Base-by-base conservation (phyloP, 2,888 invertebrate species). In the Campoletis raptor region DNA sequence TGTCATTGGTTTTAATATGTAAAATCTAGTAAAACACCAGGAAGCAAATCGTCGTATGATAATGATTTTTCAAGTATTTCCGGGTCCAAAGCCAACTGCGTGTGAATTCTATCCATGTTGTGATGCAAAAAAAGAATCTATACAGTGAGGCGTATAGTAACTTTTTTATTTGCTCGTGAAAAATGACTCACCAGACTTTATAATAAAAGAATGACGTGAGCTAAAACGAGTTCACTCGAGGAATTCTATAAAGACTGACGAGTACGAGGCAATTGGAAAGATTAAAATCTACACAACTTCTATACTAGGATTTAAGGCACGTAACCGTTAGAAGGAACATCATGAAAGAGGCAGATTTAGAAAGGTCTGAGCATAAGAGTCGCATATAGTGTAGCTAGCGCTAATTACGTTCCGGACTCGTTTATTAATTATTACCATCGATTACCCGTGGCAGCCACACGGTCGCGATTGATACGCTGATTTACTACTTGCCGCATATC, bases 391-490 rank as follows among this genome's bases (percentile, higher is more conserved):
- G 40, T 61, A 70, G 45, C 64, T 70, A 76, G 77, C 77, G 79
- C 77, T 86, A 88, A 88, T 87, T 84, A 72, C 87, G 67, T 64
- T 10, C 83, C 83, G 80, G 81, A 85, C 79, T 85, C 83, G 83
- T 85, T 87, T 85, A 87, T 83, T 81, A 85, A 87, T 88, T 88
- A 88, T 88, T 85, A 88, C 81, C 85, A 87, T 87, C 83, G 87
- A 88, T 87, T 82, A 85, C 86, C 77, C 74, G 52, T 74, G 76
- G 61, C 70, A 82, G 73, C 87, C 79, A 85, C 78, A 74, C 81
- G 77, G 64, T 78, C 78, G 69, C 77, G 82, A 87, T 88, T 87
- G 87, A 88, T 88, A 85, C 81, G 77, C 83, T 85, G 85, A 87
- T 88, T 88, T 76, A 76, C 76, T 86, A 85, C 81, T 86, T 81